phyloP scores from a whole-genome alignment of 2,888 invertebrate species.

The Morpho helenor region DNA sequence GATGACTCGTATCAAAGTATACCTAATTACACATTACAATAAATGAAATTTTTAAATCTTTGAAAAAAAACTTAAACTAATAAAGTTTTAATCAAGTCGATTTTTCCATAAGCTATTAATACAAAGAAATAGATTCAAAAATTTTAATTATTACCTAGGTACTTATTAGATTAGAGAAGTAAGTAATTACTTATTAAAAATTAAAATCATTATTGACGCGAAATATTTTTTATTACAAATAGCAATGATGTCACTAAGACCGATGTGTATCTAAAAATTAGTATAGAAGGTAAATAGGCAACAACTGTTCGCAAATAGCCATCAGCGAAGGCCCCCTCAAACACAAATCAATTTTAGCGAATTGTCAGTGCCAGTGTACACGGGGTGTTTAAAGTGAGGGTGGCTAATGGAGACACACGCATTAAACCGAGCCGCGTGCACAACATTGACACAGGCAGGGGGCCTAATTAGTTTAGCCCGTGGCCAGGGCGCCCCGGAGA shows the following conservation, averaged over 20 bases:
- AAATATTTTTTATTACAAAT: too few relatives aligned
- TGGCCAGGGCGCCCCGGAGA: slow-evolving; percentile 55
- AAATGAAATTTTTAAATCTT: too few relatives aligned
- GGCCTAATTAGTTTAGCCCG: slow-evolving; percentile 75
- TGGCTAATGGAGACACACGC: slow-evolving; percentile 76
- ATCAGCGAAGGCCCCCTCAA: slow-evolving; percentile 40
- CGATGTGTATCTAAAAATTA: slow-evolving; percentile 7
- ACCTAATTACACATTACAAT: too few relatives aligned
- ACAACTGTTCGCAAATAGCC: slow-evolving; percentile 21
- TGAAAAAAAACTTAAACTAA: too few relatives aligned
- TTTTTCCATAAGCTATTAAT: too few relatives aligned
- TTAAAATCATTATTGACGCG: too few relatives aligned
- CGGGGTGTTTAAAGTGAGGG: slow-evolving; percentile 70
- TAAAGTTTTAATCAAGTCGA: too few relatives aligned
- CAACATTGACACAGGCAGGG: slow-evolving; percentile 69
- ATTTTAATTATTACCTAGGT: too few relatives aligned
- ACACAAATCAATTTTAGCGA: slow-evolving; percentile 76
- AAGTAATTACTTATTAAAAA: too few relatives aligned
- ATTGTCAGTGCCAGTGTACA: slow-evolving; percentile 58
- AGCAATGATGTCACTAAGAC: neutral
- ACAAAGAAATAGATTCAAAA: too few relatives aligned
- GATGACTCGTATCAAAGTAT: too few relatives aligned
- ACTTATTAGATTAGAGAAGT: too few relatives aligned
- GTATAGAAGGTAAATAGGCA: slow-evolving; percentile 13
- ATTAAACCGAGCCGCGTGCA: slow-evolving; percentile 73